phyloP scores from a whole-genome alignment of 1,140 invertebrate genomes.

The Diachasma alloeum region DNA sequence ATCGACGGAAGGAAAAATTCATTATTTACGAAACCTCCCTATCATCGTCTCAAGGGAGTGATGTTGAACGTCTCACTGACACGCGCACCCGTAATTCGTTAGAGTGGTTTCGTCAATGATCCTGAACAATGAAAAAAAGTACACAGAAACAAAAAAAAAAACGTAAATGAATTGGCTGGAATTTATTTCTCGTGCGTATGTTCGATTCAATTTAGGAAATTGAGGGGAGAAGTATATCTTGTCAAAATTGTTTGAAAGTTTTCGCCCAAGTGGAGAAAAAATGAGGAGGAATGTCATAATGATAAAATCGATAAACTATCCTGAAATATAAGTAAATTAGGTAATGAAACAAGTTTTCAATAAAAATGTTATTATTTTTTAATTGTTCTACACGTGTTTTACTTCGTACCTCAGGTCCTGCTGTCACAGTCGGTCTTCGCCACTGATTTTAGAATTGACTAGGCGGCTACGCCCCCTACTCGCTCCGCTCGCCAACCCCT shows the following conservation, averaged over 20 bases:
- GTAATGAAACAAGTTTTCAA: background rate
- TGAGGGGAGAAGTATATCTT: background rate
- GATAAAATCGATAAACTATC: background rate
- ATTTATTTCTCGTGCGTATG: background rate
- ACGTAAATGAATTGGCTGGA: background rate
- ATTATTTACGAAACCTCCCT: background rate
- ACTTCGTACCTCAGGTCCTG: background rate
- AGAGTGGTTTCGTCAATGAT: conserved; percentile 19
- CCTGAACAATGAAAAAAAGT: background rate
- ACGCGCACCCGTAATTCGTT: background rate
- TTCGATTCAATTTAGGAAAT: background rate
- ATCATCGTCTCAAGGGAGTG: background rate
- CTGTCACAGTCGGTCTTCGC: too few relatives aligned
- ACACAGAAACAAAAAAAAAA: background rate
- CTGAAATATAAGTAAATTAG: background rate
- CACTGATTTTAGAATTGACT: too few relatives aligned
- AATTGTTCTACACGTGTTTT: background rate
- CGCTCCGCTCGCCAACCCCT: too few relatives aligned
- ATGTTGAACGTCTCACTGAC: background rate
- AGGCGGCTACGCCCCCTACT: too few relatives aligned
- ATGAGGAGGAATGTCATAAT: background rate
- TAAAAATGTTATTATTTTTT: background rate
- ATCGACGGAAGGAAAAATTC: background rate
- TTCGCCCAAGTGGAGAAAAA: too few relatives aligned
- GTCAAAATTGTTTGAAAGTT: too few relatives aligned